Evolutionary conservation across 2,113 vertebrate species (phyloP).

Genomic region (Semnopithecus entellus): DNA sequence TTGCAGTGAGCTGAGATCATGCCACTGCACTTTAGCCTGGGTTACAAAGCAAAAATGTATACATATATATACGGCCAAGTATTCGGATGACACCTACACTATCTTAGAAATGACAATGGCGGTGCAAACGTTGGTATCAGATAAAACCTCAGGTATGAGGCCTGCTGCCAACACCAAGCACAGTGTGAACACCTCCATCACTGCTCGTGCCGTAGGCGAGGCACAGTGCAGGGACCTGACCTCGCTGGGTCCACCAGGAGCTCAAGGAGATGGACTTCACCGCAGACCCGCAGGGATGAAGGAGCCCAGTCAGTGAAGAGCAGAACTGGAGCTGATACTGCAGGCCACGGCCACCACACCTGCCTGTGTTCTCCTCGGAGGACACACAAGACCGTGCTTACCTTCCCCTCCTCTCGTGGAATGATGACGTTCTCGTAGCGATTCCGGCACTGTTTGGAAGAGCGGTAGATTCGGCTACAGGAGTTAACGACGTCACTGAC

Average conservation of each 20-base stretch:
- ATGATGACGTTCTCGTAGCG: conserved; percentile 91
- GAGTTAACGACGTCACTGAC: conserved; percentile 92
- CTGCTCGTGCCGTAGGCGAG: neutral
- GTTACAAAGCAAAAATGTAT: too few species aligned
- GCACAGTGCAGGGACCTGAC: too few species aligned
- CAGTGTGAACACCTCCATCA: too few species aligned
- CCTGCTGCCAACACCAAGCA: neutral
- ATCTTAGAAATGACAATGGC: neutral
- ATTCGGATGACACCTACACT: neutral
- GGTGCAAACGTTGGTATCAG: neutral
- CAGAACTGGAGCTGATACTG: neutral
- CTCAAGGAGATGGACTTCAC: too few species aligned
- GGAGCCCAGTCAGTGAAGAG: neutral
- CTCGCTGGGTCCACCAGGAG: neutral
- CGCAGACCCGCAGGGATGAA: neutral
- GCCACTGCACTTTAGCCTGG: too few species aligned
- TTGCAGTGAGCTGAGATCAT: too few species aligned
- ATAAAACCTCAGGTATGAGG: neutral
- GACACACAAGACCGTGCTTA: conserved; percentile 52
- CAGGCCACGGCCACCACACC: neutral
- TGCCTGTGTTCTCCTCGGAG: neutral
- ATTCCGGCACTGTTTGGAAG: conserved; percentile 90
- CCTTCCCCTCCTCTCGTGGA: conserved; percentile 90
- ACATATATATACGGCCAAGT: too few species aligned
- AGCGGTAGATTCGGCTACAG: conserved; percentile 91